These are phyloP conservation scores for Oreochromis mossambicus DNA, from an alignment of 2,797 vertebrate genomes.

Conservation along the genomic window DNA sequence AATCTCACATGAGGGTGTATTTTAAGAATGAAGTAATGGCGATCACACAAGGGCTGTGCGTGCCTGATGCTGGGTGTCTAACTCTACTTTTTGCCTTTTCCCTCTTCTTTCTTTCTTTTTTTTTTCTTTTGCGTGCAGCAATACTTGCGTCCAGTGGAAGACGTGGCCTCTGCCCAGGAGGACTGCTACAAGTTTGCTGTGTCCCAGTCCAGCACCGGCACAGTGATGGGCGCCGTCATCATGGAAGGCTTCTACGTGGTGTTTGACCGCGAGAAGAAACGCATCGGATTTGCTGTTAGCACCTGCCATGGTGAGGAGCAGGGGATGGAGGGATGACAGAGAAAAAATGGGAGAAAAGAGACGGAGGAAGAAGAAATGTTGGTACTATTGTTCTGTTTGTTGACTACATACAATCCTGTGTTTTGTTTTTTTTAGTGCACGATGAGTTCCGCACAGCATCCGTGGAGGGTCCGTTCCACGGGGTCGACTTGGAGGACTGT, in stretches of 20 bases:
- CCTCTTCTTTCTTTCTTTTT: not conserved
- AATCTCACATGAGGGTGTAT: not conserved
- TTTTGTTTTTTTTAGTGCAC: conserved; percentile 76
- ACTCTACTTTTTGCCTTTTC: not conserved
- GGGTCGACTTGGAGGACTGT: conserved; percentile 91
- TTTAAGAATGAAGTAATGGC: not conserved
- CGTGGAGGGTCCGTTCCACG: conserved; percentile 89
- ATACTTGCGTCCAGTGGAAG: conserved; percentile 97
- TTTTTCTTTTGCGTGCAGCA: conserved; percentile 72
- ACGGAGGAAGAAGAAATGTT: not conserved
- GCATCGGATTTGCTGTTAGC: conserved; percentile 96
- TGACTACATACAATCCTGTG: not conserved
- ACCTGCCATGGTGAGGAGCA: conserved; percentile 88
- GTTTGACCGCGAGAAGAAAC: conserved; percentile 89
- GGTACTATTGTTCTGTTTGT: not conserved
- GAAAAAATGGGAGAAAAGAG: not conserved
- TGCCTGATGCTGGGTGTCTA: not conserved
- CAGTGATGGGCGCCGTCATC: conserved; percentile 97
- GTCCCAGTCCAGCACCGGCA: conserved; percentile 96
- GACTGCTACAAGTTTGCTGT: conserved; percentile 99
- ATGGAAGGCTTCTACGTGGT: conserved; percentile 99
- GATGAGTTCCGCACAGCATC: conserved; percentile 90
- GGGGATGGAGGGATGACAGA: not conserved
- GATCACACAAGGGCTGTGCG: not conserved
- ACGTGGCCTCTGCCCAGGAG: conserved; percentile 91